Evolutionary conservation across 2,888 invertebrate species (phyloP).

Genomic region (Pyrgus malvae): DNA sequence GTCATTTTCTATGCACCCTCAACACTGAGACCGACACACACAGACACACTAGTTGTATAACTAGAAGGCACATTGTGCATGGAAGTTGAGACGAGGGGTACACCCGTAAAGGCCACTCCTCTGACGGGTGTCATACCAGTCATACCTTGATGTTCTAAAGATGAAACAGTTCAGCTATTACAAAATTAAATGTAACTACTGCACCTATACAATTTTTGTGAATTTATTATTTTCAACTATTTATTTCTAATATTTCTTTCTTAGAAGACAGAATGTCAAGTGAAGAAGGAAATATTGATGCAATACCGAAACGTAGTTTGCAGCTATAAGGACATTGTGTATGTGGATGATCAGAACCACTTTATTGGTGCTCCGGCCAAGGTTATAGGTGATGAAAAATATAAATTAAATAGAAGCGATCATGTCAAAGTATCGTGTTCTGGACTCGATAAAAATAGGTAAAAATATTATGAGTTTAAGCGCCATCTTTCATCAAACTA

Average conservation of each 20-base stretch:
- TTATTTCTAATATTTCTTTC: not conserved
- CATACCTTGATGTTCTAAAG: too few species aligned
- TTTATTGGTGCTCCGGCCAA: slow-evolving; percentile 31
- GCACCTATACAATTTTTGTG: too few species aligned
- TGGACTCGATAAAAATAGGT: slow-evolving; percentile 57
- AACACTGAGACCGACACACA: too few species aligned
- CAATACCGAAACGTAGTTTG: slow-evolving; percentile 40
- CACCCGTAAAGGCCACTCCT: too few species aligned
- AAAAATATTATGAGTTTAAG: not conserved
- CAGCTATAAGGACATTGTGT: slow-evolving; percentile 45
- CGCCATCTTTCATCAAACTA: too few species aligned
- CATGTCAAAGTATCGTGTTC: slow-evolving; percentile 86
- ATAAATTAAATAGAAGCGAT: slow-evolving; percentile 85
- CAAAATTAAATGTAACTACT: too few species aligned
- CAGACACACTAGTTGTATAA: too few species aligned
- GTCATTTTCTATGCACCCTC: too few species aligned
- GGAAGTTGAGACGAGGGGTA: too few species aligned
- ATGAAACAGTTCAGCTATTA: too few species aligned
- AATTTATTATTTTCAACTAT: not conserved
- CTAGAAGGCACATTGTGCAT: too few species aligned
- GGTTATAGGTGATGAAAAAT: slow-evolving; percentile 79
- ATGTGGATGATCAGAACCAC: slow-evolving; percentile 39
- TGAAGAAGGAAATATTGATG: slow-evolving; percentile 35
- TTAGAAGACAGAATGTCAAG: slow-evolving; percentile 39
- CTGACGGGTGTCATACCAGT: too few species aligned